Evolutionary conservation across 2,797 vertebrate species (phyloP).

Genomic region (Anguilla megastoma): DNA sequence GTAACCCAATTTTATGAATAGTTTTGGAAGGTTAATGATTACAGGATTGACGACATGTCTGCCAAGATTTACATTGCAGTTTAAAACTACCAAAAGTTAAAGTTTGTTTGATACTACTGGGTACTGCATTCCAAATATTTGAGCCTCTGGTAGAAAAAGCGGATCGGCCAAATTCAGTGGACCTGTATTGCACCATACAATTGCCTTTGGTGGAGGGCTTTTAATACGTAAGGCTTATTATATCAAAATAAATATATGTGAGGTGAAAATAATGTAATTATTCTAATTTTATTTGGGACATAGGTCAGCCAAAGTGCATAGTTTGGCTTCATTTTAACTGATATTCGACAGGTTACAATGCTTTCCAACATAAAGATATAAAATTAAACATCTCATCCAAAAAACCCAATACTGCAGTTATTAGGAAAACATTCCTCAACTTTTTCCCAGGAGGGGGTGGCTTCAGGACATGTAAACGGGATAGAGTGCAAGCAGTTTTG

Average conservation of each 20-base stretch:
- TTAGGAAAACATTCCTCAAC: background rate
- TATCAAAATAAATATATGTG: background rate
- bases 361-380: background rate
- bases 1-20: too few species aligned
- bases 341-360: background rate
- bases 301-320: background rate
- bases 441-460: constrained; percentile 3
- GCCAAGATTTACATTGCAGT: too few species aligned
- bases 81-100: too few species aligned
- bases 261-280: background rate
- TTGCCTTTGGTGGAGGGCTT: too few species aligned
- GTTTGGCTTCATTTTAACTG: background rate
- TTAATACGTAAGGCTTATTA: background rate
- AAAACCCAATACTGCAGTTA: background rate
- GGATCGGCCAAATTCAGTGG: too few species aligned
- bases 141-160: too few species aligned
- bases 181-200: too few species aligned
- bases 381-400: background rate
- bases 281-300: background rate
- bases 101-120: too few species aligned
- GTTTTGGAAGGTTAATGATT: too few species aligned
- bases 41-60: too few species aligned
- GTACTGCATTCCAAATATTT: too few species aligned
- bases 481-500: constrained; percentile 64
- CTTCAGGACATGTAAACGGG: constrained; percentile 56